A percentile compares a stretch with the other conserved stretches of the same genome.
Evolutionary conservation across 2,797 vertebrate species (phyloP).

Genomic region (Rhyacichthys aspro): DNA sequence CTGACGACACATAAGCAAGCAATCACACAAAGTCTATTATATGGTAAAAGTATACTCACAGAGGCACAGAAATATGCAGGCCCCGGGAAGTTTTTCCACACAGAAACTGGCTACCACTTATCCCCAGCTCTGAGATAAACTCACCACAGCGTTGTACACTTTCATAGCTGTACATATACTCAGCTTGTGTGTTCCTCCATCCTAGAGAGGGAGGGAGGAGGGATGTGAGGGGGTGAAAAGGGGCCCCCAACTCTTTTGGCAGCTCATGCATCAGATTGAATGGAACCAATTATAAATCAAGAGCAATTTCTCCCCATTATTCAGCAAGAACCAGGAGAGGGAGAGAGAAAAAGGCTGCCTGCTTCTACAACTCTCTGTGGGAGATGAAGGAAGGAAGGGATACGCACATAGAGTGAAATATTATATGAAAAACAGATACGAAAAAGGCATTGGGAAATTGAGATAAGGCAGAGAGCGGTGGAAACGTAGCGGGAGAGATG

Average conservation of each 20-base stretch:
- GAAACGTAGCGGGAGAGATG: constrained; percentile 20
- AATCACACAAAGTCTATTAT: constrained; percentile 69
- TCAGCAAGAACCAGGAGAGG: constrained; percentile 71
- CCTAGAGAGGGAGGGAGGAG: constrained; percentile 18
- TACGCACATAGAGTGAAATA: constrained; percentile 60
- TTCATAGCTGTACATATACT: constrained; percentile 58
- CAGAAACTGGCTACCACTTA: constrained; percentile 60
- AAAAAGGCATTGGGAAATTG: constrained; percentile 43
- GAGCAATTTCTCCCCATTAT: constrained; percentile 85
- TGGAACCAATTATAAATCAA: constrained; percentile 88
- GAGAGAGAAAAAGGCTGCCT: constrained; percentile 33
- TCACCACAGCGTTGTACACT: constrained; percentile 34
- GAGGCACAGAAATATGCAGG: constrained; percentile 71
- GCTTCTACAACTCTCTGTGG: constrained; percentile 68
- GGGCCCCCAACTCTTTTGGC: constrained; percentile 76
- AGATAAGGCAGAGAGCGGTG: constrained; percentile 52
- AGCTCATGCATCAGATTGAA: constrained; percentile 83
- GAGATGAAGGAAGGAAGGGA: constrained; percentile 54
- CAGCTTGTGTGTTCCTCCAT: constrained; percentile 71
- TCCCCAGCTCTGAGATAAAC: constrained; percentile 53
- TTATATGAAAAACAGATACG: constrained; percentile 76
- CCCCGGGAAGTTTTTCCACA: constrained; percentile 71
- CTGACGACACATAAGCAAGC: constrained; percentile 63
- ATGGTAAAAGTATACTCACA: constrained; percentile 78
- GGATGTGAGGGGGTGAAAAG: constrained; percentile 40